These are phyloP conservation scores for Gorsachius goisagi DNA, from an alignment of 2,113 vertebrate genomes.

Conservation along the genomic window DNA sequence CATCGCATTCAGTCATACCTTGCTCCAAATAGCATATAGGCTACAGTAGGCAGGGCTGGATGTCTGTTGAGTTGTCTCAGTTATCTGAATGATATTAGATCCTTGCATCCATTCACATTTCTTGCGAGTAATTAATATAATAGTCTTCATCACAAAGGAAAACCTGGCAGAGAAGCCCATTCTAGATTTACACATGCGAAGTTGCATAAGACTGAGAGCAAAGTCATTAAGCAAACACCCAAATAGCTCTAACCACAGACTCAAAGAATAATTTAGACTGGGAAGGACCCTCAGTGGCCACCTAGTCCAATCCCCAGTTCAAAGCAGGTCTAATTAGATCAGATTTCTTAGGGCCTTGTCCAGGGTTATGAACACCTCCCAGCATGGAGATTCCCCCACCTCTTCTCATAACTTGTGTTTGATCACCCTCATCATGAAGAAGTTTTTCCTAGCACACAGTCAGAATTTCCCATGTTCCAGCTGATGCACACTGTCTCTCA, in stretches of 20 bases:
- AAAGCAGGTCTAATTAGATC: neutral
- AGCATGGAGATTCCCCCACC: neutral
- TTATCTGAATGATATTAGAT: neutral
- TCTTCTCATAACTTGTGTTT: neutral
- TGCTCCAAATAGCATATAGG: neutral
- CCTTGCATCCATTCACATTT: neutral
- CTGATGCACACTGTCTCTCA: neutral
- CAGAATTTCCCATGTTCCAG: neutral
- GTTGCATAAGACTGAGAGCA: neutral
- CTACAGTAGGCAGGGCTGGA: neutral
- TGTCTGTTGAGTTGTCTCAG: neutral
- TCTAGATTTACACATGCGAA: neutral
- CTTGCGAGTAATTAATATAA: neutral
- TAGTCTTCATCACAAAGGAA: neutral
- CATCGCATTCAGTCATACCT: neutral
- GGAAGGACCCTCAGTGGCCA: neutral
- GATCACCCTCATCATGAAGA: neutral
- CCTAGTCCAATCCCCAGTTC: neutral
- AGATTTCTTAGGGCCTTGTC: neutral
- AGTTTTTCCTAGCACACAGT: neutral
- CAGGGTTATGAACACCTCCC: neutral
- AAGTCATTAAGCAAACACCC: neutral
- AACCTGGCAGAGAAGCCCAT: neutral
- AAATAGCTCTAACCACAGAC: neutral
- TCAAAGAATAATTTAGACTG: neutral